Evolutionary conservation across 2,888 invertebrate species (phyloP), one percentile per base, ranked within the genome.

Genomic region (Cephus runcator): DNA sequence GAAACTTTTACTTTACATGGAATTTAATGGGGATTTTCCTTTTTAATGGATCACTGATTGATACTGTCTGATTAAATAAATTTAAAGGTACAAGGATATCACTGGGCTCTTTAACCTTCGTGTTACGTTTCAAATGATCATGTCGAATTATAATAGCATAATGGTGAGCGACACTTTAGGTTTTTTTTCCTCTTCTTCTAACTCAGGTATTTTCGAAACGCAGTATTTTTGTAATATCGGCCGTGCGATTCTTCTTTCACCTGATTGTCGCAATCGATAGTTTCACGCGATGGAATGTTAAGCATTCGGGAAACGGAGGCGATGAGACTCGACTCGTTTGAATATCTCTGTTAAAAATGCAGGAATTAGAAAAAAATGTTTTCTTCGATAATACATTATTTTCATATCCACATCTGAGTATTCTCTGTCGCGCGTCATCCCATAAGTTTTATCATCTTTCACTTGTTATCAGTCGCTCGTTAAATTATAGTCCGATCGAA

Each of bases 81-180:
- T 23, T 56, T 56, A 56, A 56, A 56, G 23, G 40, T 56, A 56
- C 40, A 56, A 23, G 23, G 40, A 23, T 34, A 31, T 75, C 56
- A 34, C 3, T 56, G 34, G 11, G 68, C 15, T 75, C 31, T 34
- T 69, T 73, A 36, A 34, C 23, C 34, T 12, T 79, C 74, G 77
- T 73, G 15, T 68, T 9, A 33, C 73, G 56, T 56, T 30, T 73
- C 56, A 33, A 56, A 68, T 56, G 12, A 68, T 30, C 40, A 75
- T 31, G 23, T 4, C 56, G 69, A 77, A 73, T 15, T 30, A 34
- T 77, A 75, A 74, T 78, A 79, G 81, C 81, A 75, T 75, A 78
- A 75, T 76, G 81, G 81, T 77, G 79, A 79, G 73, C 69, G 69
- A 69, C 75, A 73, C 74, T 76, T 78, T 36, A 73, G 76, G 33